phyloP scores from a whole-genome alignment of 2,113 vertebrate genomes.

The Meles meles region DNA sequence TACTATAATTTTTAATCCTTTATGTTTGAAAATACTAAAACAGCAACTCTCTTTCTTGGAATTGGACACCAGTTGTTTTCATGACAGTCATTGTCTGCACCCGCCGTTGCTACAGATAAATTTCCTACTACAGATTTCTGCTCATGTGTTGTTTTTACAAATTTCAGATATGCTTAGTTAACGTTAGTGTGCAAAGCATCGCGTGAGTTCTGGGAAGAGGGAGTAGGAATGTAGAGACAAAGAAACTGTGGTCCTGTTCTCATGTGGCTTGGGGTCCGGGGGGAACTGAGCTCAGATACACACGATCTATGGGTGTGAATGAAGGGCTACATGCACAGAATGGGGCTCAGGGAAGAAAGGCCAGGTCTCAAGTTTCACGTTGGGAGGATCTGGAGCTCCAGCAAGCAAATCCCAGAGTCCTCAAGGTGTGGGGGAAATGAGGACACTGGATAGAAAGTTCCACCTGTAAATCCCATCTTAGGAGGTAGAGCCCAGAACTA shows the following conservation, averaged over 20 bases:
- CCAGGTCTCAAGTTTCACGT: neutral
- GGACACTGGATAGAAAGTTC: neutral
- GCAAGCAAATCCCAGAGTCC: neutral
- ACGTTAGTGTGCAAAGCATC: neutral
- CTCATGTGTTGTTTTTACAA: neutral
- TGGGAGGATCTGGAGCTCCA: neutral
- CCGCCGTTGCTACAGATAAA: neutral
- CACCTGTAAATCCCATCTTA: neutral
- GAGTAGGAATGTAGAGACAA: neutral
- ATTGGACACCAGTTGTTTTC: neutral
- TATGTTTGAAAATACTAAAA: constrained; percentile 5
- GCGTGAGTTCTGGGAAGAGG: neutral
- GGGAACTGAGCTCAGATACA: neutral
- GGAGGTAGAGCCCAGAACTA: neutral
- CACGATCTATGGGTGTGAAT: neutral
- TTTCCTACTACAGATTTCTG: neutral
- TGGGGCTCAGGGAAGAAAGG: neutral
- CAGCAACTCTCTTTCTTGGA: neutral
- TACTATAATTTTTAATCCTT: neutral
- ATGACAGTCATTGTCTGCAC: neutral
- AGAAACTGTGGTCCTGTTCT: neutral
- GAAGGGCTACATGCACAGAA: neutral
- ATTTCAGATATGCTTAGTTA: neutral
- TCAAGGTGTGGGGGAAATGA: neutral
- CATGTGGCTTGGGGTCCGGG: neutral